These are phyloP conservation scores for Venustaconcha ellipsiformis DNA, from an alignment of 1,140 invertebrate genomes.

Conservation along the genomic window DNA sequence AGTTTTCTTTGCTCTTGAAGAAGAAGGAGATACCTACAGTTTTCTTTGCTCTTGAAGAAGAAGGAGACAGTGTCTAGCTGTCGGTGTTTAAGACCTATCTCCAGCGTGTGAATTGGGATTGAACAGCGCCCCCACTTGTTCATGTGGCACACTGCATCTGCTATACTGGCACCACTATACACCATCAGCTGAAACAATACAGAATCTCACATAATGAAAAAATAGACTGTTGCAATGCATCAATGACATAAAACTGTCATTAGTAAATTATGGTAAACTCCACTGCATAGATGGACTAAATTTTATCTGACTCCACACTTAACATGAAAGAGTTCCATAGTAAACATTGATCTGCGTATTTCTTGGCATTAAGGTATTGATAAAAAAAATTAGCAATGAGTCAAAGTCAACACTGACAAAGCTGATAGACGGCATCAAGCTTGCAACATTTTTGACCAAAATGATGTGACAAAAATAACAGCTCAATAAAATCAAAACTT, in stretches of 20 bases:
- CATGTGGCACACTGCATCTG: conserved; percentile 59
- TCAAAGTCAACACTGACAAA: no score
- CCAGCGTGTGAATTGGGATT: conserved; percentile 58
- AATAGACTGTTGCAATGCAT: neutral
- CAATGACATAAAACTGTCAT: neutral
- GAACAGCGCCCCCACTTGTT: conserved; percentile 62
- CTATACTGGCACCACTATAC: conserved; percentile 54
- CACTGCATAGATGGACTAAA: neutral
- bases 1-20: conserved; percentile 64
- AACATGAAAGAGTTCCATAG: neutral
- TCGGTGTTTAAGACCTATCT: conserved; percentile 63
- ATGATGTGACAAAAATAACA: no score
- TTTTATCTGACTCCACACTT: neutral
- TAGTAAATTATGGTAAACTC: neutral
- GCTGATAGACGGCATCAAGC: no score
- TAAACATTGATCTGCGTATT: neutral
- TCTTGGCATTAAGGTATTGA: no score
- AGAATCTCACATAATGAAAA: neutral
- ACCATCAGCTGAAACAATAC: conserved; percentile 57
- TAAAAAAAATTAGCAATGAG: no score
- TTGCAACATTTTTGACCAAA: no score
- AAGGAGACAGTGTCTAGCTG: conserved; percentile 67
- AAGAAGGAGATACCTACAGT: conserved; percentile 58
- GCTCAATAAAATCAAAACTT: no score
- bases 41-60: conserved; percentile 66